Conservation (phyloP, 2,888 invertebrate species). For the Chaetogeoica ovagalla region DNA sequence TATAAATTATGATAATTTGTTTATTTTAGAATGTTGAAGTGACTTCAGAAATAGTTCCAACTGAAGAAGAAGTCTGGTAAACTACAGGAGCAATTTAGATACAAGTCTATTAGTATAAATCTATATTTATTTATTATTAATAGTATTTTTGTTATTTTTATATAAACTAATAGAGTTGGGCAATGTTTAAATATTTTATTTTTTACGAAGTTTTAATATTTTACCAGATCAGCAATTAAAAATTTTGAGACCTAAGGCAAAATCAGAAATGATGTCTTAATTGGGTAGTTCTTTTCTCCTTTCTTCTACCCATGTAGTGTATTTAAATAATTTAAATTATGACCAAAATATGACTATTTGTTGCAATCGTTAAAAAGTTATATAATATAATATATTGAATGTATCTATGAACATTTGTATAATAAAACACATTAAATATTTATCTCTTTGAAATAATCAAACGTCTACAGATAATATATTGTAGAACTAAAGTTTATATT, state of each 20-base stretch:
- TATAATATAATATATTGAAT: too few relatives aligned
- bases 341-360: too few relatives aligned
- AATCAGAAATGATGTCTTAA: background rate
- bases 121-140: background rate
- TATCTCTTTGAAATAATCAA: too few relatives aligned
- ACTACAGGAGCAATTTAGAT: background rate
- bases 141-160: background rate
- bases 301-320: too few relatives aligned
- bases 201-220: background rate
- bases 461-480: too few relatives aligned
- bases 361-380: too few relatives aligned
- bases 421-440: too few relatives aligned
- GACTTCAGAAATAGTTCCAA: background rate
- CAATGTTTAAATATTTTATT: background rate
- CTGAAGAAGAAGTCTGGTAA: constrained; percentile 38
- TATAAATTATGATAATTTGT: background rate
- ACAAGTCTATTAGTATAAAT: background rate
- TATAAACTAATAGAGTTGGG: background rate
- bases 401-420: too few relatives aligned
- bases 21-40: constrained; percentile 29
- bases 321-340: too few relatives aligned
- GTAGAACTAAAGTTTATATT: too few relatives aligned
- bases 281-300: too few relatives aligned
- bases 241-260: background rate
- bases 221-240: background rate